These are phyloP conservation scores for Athetis lepigone DNA, from an alignment of 2,888 invertebrate genomes.

Conservation along the genomic window DNA sequence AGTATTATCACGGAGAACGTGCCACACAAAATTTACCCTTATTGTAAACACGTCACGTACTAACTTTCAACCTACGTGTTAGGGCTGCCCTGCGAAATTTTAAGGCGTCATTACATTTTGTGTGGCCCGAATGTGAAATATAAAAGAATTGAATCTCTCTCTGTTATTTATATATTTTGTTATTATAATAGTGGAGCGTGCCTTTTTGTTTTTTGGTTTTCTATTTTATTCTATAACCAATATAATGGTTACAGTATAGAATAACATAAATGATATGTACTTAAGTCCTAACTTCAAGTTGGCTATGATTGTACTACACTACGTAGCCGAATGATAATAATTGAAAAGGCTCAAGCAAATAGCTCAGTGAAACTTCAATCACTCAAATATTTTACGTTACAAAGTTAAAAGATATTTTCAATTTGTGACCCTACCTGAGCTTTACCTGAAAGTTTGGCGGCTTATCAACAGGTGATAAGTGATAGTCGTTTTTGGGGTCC, in stretches of 20 bases:
- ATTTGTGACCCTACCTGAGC: not conserved
- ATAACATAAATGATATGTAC: too few relatives aligned
- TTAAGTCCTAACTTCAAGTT: too few relatives aligned
- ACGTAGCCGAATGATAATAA: too few relatives aligned
- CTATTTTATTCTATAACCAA: not conserved
- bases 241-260: too few relatives aligned
- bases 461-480: slow-evolving; percentile 23
- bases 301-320: too few relatives aligned
- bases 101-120: slow-evolving; percentile 71
- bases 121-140: slow-evolving; percentile 73
- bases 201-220: not conserved
- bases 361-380: slow-evolving; percentile 1
- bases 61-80: slow-evolving; percentile 64
- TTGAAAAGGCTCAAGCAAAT: not conserved
- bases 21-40: slow-evolving; percentile 70
- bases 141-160: slow-evolving; percentile 66
- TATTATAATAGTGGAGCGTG: not conserved
- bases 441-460: slow-evolving; percentile 8
- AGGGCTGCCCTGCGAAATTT: slow-evolving; percentile 68
- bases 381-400: not conserved
- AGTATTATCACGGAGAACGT: slow-evolving; percentile 71
- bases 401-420: slow-evolving; percentile 11
- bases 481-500: not conserved
- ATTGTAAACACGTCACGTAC: slow-evolving; percentile 76
- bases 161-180: slow-evolving; percentile 27